Conservation (phyloP, 2,797 vertebrate genomes). For the Poeciliopsis paucimaculata region DNA sequence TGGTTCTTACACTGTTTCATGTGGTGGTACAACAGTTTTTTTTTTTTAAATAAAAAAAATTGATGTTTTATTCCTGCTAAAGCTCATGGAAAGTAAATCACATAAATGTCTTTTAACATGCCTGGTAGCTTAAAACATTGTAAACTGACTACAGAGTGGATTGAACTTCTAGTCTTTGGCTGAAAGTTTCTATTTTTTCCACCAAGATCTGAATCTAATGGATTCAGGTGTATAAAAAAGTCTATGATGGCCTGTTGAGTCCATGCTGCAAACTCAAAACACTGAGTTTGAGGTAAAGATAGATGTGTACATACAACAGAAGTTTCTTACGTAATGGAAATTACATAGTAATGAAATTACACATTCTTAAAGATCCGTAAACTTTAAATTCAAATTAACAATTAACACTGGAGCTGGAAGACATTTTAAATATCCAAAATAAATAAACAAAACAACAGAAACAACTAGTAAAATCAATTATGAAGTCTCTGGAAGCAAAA, state of each 20-base stretch:
- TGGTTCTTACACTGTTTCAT: not conserved
- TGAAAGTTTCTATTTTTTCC: constrained; percentile 24
- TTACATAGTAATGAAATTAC: too few species aligned
- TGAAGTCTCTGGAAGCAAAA: too few species aligned
- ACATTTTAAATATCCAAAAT: too few species aligned
- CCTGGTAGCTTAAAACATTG: constrained; percentile 44
- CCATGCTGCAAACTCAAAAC: constrained; percentile 28
- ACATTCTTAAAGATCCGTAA: too few species aligned
- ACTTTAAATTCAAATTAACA: too few species aligned
- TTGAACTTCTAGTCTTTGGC: constrained; percentile 22
- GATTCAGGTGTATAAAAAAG: constrained; percentile 42
- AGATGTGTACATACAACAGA: not conserved
- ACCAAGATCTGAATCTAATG: constrained; percentile 48
- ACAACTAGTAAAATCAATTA: too few species aligned
- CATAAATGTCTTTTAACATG: too few species aligned
- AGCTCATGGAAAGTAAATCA: not conserved
- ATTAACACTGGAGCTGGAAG: too few species aligned
- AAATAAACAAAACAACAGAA: too few species aligned
- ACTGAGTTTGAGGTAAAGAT: constrained; percentile 59
- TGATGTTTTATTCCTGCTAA: not conserved
- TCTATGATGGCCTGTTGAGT: constrained; percentile 5
- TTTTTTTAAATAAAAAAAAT: not conserved
- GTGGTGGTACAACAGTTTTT: not conserved
- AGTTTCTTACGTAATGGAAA: too few species aligned
- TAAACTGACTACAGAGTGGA: constrained; percentile 34